Evolutionary conservation across 2,888 invertebrate genomes (phyloP).

Genomic region (Drosophila histrio): DNA sequence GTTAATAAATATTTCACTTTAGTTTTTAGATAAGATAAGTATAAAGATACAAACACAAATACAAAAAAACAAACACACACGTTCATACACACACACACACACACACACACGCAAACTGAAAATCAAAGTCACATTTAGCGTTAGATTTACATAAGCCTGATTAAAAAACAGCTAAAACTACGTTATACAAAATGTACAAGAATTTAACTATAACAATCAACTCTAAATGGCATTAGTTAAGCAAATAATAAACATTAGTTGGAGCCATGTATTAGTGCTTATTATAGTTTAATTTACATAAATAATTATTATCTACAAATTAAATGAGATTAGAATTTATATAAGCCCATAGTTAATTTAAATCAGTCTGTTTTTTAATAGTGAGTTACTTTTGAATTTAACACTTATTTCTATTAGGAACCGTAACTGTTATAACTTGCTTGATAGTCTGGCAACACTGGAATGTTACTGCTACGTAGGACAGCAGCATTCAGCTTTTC

Average conservation of each 20-base stretch:
- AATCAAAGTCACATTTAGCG: conserved; percentile 9
- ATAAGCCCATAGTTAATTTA: neutral
- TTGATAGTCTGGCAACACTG: no score
- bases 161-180: conserved; percentile 1
- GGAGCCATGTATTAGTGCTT: neutral
- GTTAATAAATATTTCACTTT: conserved; percentile 38
- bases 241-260: neutral
- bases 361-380: no score
- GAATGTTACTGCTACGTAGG: no score
- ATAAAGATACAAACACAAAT: conserved; percentile 9
- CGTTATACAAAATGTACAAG: neutral
- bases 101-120: conserved; percentile 13
- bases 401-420: no score
- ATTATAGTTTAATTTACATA: neutral
- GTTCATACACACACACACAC: conserved; percentile 4
- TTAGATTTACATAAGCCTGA: conserved; percentile 6
- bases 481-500: no score
- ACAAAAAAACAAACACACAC: conserved; percentile 22
- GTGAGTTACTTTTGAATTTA: no score
- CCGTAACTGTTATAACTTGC: no score
- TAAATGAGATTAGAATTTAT: neutral
- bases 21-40: conserved; percentile 29
- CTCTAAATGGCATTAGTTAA: neutral
- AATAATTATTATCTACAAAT: neutral
- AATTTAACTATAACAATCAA: neutral